Conservation (phyloP, 1,140 invertebrate species). For the Hesperophylax magnus region DNA sequence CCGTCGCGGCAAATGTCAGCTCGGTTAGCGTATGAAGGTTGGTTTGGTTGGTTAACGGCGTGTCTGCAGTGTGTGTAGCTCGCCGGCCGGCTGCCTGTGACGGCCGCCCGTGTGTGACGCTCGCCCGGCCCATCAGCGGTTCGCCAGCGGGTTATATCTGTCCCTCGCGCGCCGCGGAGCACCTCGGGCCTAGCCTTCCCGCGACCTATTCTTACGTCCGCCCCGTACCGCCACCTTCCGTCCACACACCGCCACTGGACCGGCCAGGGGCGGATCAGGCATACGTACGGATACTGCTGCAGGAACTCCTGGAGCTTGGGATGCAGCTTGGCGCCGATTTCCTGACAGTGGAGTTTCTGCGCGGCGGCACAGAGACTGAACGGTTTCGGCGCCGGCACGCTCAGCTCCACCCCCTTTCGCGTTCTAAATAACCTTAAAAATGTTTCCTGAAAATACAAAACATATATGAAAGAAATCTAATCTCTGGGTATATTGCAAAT, state of each 20-base stretch:
- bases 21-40: neutral
- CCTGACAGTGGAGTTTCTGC: too few relatives aligned
- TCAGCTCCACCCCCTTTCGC: too few relatives aligned
- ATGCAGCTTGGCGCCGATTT: too few relatives aligned
- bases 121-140: neutral
- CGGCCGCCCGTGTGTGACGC: constrained; percentile 17
- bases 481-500: too few relatives aligned
- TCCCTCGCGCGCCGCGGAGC: neutral
- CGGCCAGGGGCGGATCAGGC: neutral
- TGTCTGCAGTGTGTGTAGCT: neutral
- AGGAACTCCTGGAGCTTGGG: too few relatives aligned
- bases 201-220: neutral
- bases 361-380: too few relatives aligned
- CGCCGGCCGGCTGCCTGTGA: constrained; percentile 35
- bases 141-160: constrained; percentile 22
- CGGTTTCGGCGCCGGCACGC: too few relatives aligned
- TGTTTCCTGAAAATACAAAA: too few relatives aligned
- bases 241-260: neutral
- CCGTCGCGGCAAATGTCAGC: neutral
- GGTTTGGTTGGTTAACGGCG: neutral
- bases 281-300: too few relatives aligned
- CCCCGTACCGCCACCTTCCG: neutral
- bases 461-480: too few relatives aligned
- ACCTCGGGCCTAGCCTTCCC: neutral
- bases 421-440: too few relatives aligned